phyloP scores from a whole-genome alignment of 2,888 invertebrate genomes.

The Drosophila suboccidentalis region DNA sequence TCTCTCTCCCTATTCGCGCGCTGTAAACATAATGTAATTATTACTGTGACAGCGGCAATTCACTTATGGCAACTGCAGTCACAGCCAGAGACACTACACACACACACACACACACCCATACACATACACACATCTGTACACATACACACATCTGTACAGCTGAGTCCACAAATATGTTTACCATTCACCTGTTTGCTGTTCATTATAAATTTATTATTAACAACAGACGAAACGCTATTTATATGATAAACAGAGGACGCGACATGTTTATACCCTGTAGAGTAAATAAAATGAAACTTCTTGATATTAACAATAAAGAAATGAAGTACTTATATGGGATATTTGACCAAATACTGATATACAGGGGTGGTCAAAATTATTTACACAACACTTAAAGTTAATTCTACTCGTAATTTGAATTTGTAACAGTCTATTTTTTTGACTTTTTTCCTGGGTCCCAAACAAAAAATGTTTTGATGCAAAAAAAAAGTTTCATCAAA shows the following conservation, averaged over 20 bases:
- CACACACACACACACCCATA: not conserved
- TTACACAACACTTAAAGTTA: too few species aligned
- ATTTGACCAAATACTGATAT: too few species aligned
- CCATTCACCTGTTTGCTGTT: slow-evolving; percentile 23
- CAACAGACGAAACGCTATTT: not conserved
- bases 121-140: not conserved
- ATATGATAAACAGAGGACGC: not conserved
- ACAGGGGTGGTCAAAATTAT: too few species aligned
- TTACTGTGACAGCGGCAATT: slow-evolving; percentile 57
- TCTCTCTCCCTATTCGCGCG: not conserved
- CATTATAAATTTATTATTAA: slow-evolving; percentile 31
- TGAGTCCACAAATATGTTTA: slow-evolving; percentile 26
- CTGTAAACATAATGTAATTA: slow-evolving; percentile 61
- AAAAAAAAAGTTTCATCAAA: too few species aligned
- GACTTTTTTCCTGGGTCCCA: too few species aligned
- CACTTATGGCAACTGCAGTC: slow-evolving; percentile 55
- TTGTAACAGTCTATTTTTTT: too few species aligned
- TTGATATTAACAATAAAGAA: not conserved
- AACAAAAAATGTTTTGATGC: too few species aligned
- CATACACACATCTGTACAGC: not conserved
- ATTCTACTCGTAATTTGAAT: too few species aligned
- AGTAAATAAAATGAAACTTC: not conserved
- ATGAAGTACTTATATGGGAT: too few species aligned
- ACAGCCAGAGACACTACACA: not conserved
- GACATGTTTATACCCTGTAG: not conserved